Conservation (phyloP, 2,113 vertebrate species). For the Syngnathus floridae region DNA sequence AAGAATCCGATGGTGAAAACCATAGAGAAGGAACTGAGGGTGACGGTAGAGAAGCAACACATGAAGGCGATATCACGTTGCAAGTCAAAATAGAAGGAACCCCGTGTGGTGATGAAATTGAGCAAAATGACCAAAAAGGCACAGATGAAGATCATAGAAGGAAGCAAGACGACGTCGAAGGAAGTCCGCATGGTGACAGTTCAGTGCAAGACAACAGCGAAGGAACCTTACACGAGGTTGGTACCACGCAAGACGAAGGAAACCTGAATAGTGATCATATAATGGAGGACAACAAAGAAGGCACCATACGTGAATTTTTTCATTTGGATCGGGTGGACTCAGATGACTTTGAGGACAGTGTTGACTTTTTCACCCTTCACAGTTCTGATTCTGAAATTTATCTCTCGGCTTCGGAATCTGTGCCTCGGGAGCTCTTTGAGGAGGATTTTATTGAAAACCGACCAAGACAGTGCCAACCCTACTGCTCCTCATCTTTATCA, state of each 20-base stretch:
- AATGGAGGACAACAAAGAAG: no score
- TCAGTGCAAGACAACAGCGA: background rate
- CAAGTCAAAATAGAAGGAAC: background rate
- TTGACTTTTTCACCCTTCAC: constrained; percentile 33
- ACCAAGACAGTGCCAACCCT: background rate
- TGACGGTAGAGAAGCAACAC: background rate
- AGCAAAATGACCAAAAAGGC: background rate
- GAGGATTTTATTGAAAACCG: background rate
- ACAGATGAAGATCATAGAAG: background rate
- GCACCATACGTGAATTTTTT: background rate
- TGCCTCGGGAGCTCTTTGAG: constrained; percentile 13
- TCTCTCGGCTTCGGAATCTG: constrained; percentile 42
- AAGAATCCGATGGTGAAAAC: background rate
- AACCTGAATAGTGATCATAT: no score
- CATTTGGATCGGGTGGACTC: constrained; percentile 18
- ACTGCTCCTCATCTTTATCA: background rate
- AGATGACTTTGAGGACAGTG: constrained; percentile 24
- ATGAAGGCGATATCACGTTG: background rate
- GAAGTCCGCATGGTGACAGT: background rate
- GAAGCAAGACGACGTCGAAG: background rate
- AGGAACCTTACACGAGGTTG: background rate
- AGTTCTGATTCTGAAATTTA: constrained; percentile 51
- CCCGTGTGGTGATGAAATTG: background rate
- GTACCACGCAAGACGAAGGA: background rate
- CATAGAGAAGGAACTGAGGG: background rate